These are phyloP conservation scores for Agrypnus murinus DNA, from an alignment of 2,888 invertebrate genomes.

Conservation along the genomic window DNA sequence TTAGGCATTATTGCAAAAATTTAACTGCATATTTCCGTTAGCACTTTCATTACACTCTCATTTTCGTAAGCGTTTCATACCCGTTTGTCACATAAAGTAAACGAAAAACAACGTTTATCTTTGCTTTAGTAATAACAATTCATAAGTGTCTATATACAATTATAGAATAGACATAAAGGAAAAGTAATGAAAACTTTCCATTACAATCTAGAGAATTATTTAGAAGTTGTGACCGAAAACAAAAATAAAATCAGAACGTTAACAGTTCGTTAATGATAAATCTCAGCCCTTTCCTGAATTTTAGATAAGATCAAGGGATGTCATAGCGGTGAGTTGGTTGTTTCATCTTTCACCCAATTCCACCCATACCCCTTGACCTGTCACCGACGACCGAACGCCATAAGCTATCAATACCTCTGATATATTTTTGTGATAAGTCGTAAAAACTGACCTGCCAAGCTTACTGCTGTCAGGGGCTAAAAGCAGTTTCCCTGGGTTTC, in stretches of 20 bases:
- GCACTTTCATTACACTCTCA: background rate
- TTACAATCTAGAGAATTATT: no score
- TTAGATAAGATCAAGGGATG: slow-evolving; percentile 14
- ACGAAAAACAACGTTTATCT: background rate
- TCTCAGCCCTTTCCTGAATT: slow-evolving; percentile 7
- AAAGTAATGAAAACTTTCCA: no score
- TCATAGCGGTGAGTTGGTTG: slow-evolving; percentile 21
- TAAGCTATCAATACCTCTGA: slow-evolving; percentile 42
- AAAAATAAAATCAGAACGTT: background rate
- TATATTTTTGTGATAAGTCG: slow-evolving; percentile 44
- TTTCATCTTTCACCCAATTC: slow-evolving; percentile 29
- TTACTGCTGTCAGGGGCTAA: slow-evolving; percentile 34
- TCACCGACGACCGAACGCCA: slow-evolving; percentile 37
- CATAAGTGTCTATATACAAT: no score
- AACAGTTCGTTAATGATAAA: slow-evolving; percentile 21
- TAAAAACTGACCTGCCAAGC: slow-evolving; percentile 42
- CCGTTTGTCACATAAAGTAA: background rate
- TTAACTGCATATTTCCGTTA: slow-evolving; percentile 13
- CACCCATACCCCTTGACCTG: slow-evolving; percentile 32
- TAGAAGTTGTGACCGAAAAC: no score
- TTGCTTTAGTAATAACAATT: background rate
- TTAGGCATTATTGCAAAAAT: background rate
- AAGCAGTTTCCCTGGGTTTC: slow-evolving; percentile 40
- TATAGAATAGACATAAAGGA: no score
- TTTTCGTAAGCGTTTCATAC: no score